These are phyloP conservation scores for Micrasema minimum DNA, from an alignment of 1,140 invertebrate species.

Conservation along the genomic window DNA sequence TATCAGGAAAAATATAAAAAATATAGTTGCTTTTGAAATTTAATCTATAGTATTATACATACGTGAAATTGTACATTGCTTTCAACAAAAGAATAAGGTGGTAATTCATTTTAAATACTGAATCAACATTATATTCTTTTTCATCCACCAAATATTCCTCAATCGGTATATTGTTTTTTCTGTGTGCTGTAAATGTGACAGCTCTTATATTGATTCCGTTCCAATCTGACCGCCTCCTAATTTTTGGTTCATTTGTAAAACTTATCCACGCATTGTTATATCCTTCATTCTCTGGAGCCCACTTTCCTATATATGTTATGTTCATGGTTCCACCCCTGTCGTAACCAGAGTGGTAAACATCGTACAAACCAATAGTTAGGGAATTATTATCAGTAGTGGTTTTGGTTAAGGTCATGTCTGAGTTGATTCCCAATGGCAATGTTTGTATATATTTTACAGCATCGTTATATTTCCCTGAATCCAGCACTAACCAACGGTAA, in stretches of 20 bases:
- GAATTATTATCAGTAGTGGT: slow-evolving; percentile 33
- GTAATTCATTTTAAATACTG: slow-evolving; percentile 48
- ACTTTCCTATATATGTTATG: slow-evolving; percentile 28
- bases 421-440: slow-evolving; percentile 37
- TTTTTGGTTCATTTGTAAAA: slow-evolving; percentile 27
- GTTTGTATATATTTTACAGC: slow-evolving; percentile 30
- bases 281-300: slow-evolving; percentile 13
- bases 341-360: slow-evolving; percentile 44
- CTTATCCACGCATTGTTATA: slow-evolving; percentile 29
- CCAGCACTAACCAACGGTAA: slow-evolving; percentile 45
- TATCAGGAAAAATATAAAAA: neutral
- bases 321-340: slow-evolving; percentile 41
- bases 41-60: slow-evolving; percentile 9
- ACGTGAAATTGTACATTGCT: slow-evolving; percentile 51
- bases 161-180: slow-evolving; percentile 8
- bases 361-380: slow-evolving; percentile 33
- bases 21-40: neutral
- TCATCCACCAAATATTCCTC: slow-evolving; percentile 44
- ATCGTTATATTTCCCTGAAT: slow-evolving; percentile 19
- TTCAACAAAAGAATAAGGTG: slow-evolving; percentile 39
- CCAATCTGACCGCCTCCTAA: slow-evolving; percentile 38
- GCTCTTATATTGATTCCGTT: slow-evolving; percentile 38
- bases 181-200: slow-evolving; percentile 39
- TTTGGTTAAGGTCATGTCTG: slow-evolving; percentile 43
- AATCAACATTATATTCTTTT: slow-evolving; percentile 39